Percentiles rank a stretch among this genome's conserved stretches.
These are phyloP conservation scores for Luperina nickerlii DNA, from an alignment of 2,888 invertebrate species.

Conservation along the genomic window DNA sequence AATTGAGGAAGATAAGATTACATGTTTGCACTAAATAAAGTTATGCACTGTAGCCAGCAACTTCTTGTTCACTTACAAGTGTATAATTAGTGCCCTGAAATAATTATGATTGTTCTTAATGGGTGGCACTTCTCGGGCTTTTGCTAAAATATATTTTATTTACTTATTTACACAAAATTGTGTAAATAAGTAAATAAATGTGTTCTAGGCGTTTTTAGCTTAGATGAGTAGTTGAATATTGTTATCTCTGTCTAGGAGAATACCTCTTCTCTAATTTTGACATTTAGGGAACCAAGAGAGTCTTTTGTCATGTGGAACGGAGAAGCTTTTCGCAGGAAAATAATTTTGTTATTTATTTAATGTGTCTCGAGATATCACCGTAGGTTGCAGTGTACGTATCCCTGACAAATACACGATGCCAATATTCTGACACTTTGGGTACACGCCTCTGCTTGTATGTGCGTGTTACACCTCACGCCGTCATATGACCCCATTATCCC, in stretches of 20 bases:
- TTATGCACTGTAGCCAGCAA: background rate
- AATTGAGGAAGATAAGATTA: constrained; percentile 54
- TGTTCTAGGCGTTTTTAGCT: background rate
- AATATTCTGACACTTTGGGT: constrained; percentile 83
- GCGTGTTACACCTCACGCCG: constrained; percentile 82
- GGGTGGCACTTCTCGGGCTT: background rate
- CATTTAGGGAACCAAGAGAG: background rate
- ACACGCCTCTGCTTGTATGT: constrained; percentile 80
- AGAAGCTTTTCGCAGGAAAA: background rate
- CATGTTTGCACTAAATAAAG: constrained; percentile 22
- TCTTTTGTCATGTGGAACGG: background rate
- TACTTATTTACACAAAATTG: background rate
- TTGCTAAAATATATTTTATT: background rate
- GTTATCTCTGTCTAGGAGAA: background rate
- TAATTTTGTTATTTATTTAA: background rate
- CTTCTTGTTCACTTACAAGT: background rate
- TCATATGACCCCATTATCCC: constrained; percentile 86
- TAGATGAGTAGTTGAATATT: background rate
- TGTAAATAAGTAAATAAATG: no score
- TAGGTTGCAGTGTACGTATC: constrained; percentile 69
- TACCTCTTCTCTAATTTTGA: background rate
- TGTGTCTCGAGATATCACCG: constrained; percentile 3
- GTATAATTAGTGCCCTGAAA: constrained; percentile 4
- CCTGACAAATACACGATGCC: constrained; percentile 78
- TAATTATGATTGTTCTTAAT: background rate